Evolutionary conservation across 2,113 vertebrate genomes (phyloP).

Genomic region (Dromaius novaehollandiae): DNA sequence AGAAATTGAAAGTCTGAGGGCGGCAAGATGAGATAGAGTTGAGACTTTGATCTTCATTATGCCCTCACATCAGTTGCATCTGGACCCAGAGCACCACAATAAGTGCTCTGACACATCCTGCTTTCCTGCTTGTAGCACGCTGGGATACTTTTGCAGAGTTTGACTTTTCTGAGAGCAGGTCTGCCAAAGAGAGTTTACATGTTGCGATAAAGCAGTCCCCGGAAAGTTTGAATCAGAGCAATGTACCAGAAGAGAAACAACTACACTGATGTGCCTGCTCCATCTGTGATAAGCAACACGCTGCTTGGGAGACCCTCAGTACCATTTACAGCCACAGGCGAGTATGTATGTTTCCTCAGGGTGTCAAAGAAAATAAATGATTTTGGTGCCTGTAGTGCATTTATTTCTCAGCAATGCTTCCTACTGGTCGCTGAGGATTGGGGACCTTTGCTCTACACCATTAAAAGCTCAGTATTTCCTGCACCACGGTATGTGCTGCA

Average conservation of each 20-base stretch:
- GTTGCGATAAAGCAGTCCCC: neutral
- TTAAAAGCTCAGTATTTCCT: neutral
- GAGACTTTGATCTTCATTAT: constrained; percentile 14
- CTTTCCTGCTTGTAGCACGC: neutral
- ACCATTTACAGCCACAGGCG: neutral
- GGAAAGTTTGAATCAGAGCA: neutral
- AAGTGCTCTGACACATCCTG: neutral
- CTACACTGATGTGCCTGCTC: neutral
- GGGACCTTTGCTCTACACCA: neutral
- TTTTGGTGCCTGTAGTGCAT: neutral
- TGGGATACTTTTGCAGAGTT: neutral
- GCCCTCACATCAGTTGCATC: neutral
- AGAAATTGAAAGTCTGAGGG: constrained; percentile 8
- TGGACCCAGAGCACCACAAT: neutral
- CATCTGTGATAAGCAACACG: neutral
- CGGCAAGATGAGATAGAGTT: neutral
- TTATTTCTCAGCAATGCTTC: neutral
- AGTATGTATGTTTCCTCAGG: neutral
- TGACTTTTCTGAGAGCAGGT: neutral
- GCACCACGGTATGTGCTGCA: rapidly evolving
- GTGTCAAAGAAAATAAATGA: neutral
- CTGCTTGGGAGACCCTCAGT: neutral
- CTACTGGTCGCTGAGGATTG: neutral
- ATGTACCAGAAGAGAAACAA: neutral
- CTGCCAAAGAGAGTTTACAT: neutral